Conservation (phyloP, 2,797 vertebrate genomes). For the Galago senegalensis region DNA sequence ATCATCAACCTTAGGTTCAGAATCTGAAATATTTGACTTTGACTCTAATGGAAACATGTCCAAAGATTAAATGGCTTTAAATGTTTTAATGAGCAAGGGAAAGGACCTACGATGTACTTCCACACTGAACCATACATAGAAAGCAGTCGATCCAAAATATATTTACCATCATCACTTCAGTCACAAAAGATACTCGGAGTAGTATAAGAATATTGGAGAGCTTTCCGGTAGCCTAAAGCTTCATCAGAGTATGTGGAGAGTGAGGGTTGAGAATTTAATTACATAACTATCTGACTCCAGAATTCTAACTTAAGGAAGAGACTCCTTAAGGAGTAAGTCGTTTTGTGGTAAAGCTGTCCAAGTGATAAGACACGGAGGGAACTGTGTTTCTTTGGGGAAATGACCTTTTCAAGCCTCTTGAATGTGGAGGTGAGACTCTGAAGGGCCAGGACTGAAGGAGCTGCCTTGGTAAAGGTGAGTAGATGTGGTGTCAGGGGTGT, state of each 20-base stretch:
- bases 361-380: background rate
- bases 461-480: background rate
- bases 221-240: background rate
- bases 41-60: conserved; percentile 4
- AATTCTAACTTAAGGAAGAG: conserved; percentile 22
- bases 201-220: background rate
- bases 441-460: background rate
- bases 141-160: background rate
- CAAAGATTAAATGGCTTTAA: conserved; percentile 25
- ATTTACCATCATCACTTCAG: background rate
- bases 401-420: background rate
- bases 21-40: conserved; percentile 68
- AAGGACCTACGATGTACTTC: background rate
- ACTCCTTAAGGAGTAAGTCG: too few relatives aligned
- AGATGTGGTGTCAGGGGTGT: background rate
- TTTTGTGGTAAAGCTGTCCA: too few relatives aligned
- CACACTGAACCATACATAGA: background rate
- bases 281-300: background rate
- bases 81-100: background rate
- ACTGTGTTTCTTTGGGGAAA: conserved; percentile 25
- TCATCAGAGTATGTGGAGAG: background rate
- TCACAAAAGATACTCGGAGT: conserved; percentile 30
- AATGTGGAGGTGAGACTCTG: background rate
- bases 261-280: background rate
- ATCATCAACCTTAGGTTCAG: background rate